Evolutionary conservation across 1,140 invertebrate species (phyloP), one percentile per base, ranked within the genome.

Genomic region (Rhynchophorus ferrugineus): DNA sequence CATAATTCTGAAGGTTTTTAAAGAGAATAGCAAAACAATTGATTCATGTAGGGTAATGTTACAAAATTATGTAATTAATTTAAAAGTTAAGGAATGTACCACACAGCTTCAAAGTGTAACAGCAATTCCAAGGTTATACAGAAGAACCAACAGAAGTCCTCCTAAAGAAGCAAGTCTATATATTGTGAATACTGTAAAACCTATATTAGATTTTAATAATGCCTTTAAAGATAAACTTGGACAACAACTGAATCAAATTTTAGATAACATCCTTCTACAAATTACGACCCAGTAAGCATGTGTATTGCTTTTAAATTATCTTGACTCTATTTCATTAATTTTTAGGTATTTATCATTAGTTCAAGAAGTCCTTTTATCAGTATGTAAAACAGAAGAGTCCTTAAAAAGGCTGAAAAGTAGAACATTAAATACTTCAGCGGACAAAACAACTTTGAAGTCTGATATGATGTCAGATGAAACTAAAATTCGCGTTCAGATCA

Each of bases 351-450:
- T 78, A 57, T 78, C 74, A 55, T 80, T 83, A 54, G 89, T 94
- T 9, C 78, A 78, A 52, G 90, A 95, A 71, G 90, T 96, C 3
- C 72, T 97, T 44, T 89, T 83, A 29, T 94, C 91, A 3, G 91
- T 95, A 1, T 89, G 91, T 68, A 92, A 89, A 75, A 96, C 93
- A 58, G 93, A 96, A 69, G 92, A 95, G 65, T 95, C 91, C 59
- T 71, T 95, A 36, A 80, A 85, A 65, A 80, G 88, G 58, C 74
- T 97, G 47, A 94, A 95, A 68, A 91, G 89, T 73, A 83, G 87
- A 39, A 75, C 86, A 54, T 14, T 61, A 17, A 49, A 35, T 44
- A 22, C 37, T 3, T 47, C 20, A 16, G 59, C 57, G 24, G 84
- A 39, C 44, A 24, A 71, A 73, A 41, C 75, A 76, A 41, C 35